Evolutionary conservation across 2,113 vertebrate genomes (phyloP), one percentile per base, ranked within the genome.

Genomic region (Rhinoderma darwinii): DNA sequence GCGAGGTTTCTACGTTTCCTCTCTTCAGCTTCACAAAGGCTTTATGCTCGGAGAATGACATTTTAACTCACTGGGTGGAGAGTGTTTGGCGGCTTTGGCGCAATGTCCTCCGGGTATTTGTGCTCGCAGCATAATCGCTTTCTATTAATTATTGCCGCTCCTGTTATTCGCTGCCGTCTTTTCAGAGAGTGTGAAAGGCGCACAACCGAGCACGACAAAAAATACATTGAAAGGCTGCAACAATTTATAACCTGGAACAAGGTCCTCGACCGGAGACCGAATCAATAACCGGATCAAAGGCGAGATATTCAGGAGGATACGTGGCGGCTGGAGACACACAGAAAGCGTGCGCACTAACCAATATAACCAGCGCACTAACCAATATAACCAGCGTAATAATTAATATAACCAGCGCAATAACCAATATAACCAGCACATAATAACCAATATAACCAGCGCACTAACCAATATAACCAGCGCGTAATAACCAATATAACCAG

Each of bases 241-340:
- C 84, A 50, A 66, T 78, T 50, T 66, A 47, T 78, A 78, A 63
- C 75, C 72, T 39, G 61, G 74, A 78, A 32, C 56, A 15, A 32
- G 25, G 44, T 54, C 72, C n/a, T 59, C 37, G 41, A n/a, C 72
- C 54, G 6, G 20, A 37, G 9, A n/a, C 39, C 30, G 35, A 35
- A 85, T 85, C 84, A 68, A 85, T 85, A 85, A 2, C n/a, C 61
- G 27, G 54, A 85, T 44, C 56, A 78, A 85, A 77, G 75, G 74
- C 61, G 84, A 43, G 59, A 50, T 35, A 66, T n/a, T 39, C 37
- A 25, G 22, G 68, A 56, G 73, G 70, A 56, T 54, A 37, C 51
- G 66, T 68, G 51, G 37, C 54, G 44, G 30, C 82, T 73, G 68
- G 39, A 35, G 66, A 83, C 30, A 72, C 63, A 66, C 43, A 51